A percentile compares a stretch with the other conserved stretches of the same genome.
Evolutionary conservation across 2,888 invertebrate species (phyloP).

Genomic region (Mycalesis mineus): DNA sequence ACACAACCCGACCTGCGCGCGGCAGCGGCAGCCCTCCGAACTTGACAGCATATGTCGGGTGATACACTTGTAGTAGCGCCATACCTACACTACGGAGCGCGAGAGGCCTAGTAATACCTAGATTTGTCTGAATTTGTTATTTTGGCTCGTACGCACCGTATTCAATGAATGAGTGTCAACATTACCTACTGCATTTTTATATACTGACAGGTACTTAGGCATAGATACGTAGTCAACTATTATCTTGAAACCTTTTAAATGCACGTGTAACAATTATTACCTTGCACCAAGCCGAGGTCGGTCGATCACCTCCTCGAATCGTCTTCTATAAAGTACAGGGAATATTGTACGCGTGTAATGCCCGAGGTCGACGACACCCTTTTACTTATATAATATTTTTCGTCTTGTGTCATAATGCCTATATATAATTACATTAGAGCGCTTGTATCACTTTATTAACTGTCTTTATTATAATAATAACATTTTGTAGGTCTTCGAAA

Average conservation of each 20-base stretch:
- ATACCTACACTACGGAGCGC: too few relatives aligned
- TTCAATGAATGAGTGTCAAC: too few relatives aligned
- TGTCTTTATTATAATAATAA: neutral
- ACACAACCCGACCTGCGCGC: too few relatives aligned
- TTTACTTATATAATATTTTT: conserved; percentile 28
- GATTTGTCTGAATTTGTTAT: too few relatives aligned
- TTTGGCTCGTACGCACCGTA: too few relatives aligned
- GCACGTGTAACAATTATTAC: conserved; percentile 27
- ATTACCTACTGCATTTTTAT: too few relatives aligned
- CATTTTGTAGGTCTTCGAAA: neutral
- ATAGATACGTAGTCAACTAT: neutral
- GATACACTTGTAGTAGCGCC: too few relatives aligned
- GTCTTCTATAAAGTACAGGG: conserved; percentile 27
- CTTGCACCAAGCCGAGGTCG: conserved; percentile 31
- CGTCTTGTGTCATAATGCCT: neutral
- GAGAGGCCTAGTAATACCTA: too few relatives aligned
- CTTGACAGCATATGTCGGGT: too few relatives aligned
- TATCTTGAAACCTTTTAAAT: conserved; percentile 7
- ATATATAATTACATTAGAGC: neutral
- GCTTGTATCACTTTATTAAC: neutral
- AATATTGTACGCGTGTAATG: conserved; percentile 21
- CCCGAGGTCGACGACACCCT: conserved; percentile 33
- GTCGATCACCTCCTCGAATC: conserved; percentile 30
- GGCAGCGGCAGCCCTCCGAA: too few relatives aligned
- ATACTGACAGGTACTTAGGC: too few relatives aligned